Evolutionary conservation across 2,113 vertebrate genomes (phyloP).

Genomic region (Odocoileus hemionus): DNA sequence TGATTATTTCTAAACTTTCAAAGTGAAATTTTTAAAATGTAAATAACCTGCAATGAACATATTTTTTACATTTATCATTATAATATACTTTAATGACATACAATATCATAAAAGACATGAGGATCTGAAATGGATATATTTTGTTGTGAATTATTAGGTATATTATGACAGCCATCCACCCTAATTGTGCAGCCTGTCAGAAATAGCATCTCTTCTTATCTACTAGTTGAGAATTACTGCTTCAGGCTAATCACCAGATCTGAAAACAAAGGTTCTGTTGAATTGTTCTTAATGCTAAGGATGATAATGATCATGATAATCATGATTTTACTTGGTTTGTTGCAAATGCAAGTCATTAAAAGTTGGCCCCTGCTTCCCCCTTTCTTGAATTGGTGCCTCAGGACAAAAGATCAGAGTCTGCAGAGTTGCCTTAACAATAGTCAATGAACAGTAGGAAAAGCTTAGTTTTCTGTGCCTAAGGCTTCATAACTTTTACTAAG

Average conservation of each 20-base stretch:
- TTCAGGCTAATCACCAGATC: neutral
- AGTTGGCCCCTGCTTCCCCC: neutral
- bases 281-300: neutral
- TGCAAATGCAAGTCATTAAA: neutral
- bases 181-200: neutral
- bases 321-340: neutral
- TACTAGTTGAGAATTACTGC: neutral
- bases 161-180: neutral
- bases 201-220: neutral
- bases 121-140: neutral
- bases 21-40: neutral
- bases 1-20: neutral
- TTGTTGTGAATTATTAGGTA: neutral
- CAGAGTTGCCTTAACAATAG: neutral
- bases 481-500: neutral
- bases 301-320: neutral
- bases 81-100: neutral
- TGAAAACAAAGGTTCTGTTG: neutral
- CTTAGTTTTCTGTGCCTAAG: neutral
- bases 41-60: neutral
- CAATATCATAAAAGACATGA: neutral
- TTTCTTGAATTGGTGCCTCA: constrained; percentile 10
- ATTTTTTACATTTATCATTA: neutral
- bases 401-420: constrained; percentile 25
- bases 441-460: neutral